These are phyloP conservation scores for Perognathus longimembris DNA, from an alignment of 2,113 vertebrate species.

Conservation along the genomic window DNA sequence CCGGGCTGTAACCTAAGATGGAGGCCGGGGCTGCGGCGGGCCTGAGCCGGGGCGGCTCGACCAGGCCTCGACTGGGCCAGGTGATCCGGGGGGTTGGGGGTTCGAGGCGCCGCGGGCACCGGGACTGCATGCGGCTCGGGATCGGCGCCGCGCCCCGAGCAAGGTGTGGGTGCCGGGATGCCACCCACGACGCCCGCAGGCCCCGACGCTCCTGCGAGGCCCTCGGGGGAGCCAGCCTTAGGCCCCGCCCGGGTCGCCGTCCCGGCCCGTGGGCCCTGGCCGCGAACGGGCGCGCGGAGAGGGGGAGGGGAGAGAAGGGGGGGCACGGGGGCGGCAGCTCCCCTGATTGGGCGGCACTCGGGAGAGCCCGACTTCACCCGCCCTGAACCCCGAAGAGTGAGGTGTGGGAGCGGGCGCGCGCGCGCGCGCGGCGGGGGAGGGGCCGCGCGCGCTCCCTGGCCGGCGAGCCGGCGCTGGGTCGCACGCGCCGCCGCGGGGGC, in stretches of 20 bases:
- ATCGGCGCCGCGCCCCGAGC: conserved; percentile 52
- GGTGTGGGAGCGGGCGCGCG: conserved; percentile 70
- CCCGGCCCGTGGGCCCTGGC: conserved; percentile 68
- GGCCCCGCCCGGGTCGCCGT: conserved; percentile 65
- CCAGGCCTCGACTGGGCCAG: conserved; percentile 66
- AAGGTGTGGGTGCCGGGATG: conserved; percentile 58
- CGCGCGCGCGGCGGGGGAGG: conserved; percentile 59
- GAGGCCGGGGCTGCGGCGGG: conserved; percentile 80
- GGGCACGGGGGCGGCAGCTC: conserved; percentile 52
- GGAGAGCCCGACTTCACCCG: conserved; percentile 80
- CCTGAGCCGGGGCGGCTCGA: conserved; percentile 53
- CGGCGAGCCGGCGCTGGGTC: conserved; percentile 71
- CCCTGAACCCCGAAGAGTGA: conserved; percentile 84
- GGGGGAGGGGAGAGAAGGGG: conserved; percentile 57
- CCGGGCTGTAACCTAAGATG: conserved; percentile 83
- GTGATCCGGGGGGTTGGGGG: conserved; percentile 53
- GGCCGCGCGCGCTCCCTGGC: conserved; percentile 72
- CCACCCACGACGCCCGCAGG: conserved; percentile 76
- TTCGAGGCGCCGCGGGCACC: background rate
- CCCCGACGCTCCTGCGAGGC: conserved; percentile 59
- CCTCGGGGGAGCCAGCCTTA: conserved; percentile 66
- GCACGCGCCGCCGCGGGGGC: conserved; percentile 80
- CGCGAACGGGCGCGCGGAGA: conserved; percentile 44
- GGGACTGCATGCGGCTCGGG: background rate
- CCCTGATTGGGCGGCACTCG: conserved; percentile 77